phyloP scores from a whole-genome alignment of 2,888 invertebrate species.

The Brachyptera putata region DNA sequence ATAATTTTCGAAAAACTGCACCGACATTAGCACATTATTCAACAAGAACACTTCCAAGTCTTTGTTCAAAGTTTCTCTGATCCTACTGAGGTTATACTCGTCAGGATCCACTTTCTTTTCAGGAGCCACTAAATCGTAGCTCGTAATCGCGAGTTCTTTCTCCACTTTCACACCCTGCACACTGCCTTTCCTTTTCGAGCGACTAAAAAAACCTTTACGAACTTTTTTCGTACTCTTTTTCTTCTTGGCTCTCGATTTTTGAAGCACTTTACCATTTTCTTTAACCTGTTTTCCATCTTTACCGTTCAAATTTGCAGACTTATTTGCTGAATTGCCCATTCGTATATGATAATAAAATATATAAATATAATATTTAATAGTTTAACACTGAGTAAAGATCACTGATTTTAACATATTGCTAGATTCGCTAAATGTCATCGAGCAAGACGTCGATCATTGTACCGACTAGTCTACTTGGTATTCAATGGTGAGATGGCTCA shows the following conservation, averaged over 20 bases:
- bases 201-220: background rate
- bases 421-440: too few relatives aligned
- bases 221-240: too few relatives aligned
- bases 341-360: too few relatives aligned
- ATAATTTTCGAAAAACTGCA: constrained; percentile 76
- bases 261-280: too few relatives aligned
- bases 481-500: too few relatives aligned
- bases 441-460: too few relatives aligned
- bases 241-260: background rate
- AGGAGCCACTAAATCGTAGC: background rate
- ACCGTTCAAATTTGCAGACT: background rate
- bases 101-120: constrained; percentile 39
- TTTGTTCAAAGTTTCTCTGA: constrained; percentile 56
- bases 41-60: constrained; percentile 67
- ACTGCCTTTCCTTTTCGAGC: background rate
- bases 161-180: background rate
- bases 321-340: background rate
- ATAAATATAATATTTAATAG: too few relatives aligned
- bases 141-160: background rate
- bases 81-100: constrained; percentile 49
- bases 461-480: too few relatives aligned
- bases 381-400: too few relatives aligned
- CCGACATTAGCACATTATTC: constrained; percentile 69
- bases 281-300: too few relatives aligned
- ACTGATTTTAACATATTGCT: too few relatives aligned